Base-by-base conservation (phyloP, 2,797 vertebrate genomes). In the Huso huso region DNA sequence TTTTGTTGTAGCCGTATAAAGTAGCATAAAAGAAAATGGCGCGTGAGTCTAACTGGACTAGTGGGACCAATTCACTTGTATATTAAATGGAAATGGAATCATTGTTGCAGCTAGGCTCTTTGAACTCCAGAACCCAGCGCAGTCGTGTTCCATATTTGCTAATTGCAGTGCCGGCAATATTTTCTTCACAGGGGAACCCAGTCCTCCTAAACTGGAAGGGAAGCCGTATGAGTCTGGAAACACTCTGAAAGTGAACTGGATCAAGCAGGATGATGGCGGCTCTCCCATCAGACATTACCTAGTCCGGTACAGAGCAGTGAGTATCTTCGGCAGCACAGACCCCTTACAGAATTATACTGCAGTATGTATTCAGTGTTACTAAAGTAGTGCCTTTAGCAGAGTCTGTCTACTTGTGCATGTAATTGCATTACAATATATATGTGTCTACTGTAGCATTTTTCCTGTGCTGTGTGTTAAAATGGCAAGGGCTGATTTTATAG, bases 261-360 rank as follows among this genome's bases (percentile, higher is more conserved):
- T 92, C 84, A 96, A 96, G 82, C 97, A 99, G 81, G 97, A 99
- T 2, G 97, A 99, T 1, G 97, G 97, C 0, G 96, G 96, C 68
- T 97, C 93, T 4, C 94, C 95, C 3, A 97, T 99, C 75, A 83
- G 91, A 64, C 95, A 98, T 75, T 99, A 98, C 78, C 90, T 98
- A 67, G 82, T 98, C 83, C 91, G 86, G 70, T 97, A 95, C 80
- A 93, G 90, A 83, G 89, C 94, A 72, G 97, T 99, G 75, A 97
- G 96, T 95, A 72, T 63, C 12, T 53, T 49, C 50, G n/a, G 52
- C 23, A 37, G 23, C 23, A 37, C 23, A 37, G 23, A 37, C 23
- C 23, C 23, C 23, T 37, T 37, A 4, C 23, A 37, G 23, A 37
- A 37, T 37, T 37, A 37, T 37, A 37, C 4, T 2, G 23, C 23